Evolutionary conservation across 2,797 vertebrate species (phyloP).

Genomic region (Labroides dimidiatus): DNA sequence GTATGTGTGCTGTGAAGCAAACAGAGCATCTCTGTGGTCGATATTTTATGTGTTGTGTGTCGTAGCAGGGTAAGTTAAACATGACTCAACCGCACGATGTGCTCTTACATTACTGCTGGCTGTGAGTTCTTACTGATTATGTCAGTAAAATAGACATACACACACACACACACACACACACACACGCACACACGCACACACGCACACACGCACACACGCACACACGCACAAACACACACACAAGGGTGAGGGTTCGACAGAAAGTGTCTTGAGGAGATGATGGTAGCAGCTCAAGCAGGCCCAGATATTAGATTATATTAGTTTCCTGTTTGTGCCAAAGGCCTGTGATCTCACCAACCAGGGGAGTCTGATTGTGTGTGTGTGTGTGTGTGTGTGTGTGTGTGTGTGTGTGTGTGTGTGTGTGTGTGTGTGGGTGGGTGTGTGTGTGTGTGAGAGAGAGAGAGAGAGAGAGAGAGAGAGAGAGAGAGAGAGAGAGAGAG

Average conservation of each 20-base stretch:
- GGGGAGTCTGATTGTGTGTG: conserved; percentile 14
- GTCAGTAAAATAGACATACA: conserved; percentile 59
- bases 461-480: too few relatives aligned
- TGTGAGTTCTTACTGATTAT: conserved; percentile 33
- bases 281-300: conserved; percentile 49
- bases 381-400: conserved; percentile 16
- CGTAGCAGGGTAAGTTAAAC: conserved; percentile 34
- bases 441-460: not conserved
- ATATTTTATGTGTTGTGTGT: conserved; percentile 61
- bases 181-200: conserved; percentile 10
- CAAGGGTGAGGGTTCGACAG: conserved; percentile 48
- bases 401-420: conserved; percentile 16
- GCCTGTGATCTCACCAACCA: conserved; percentile 53
- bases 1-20: conserved; percentile 21
- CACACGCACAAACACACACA: conserved; percentile 35
- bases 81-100: conserved; percentile 38
- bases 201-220: conserved; percentile 26
- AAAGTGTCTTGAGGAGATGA: conserved; percentile 58
- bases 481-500: too few relatives aligned
- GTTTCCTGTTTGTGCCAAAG: conserved; percentile 66
- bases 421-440: not conserved
- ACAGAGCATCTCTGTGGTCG: conserved; percentile 50
- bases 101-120: conserved; percentile 33
- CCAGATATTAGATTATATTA: conserved; percentile 71
- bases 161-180: not conserved